A percentile compares a stretch with the other conserved stretches of the same genome.
These are phyloP conservation scores for Lophius piscatorius DNA, from an alignment of 2,113 vertebrate genomes.

Conservation along the genomic window DNA sequence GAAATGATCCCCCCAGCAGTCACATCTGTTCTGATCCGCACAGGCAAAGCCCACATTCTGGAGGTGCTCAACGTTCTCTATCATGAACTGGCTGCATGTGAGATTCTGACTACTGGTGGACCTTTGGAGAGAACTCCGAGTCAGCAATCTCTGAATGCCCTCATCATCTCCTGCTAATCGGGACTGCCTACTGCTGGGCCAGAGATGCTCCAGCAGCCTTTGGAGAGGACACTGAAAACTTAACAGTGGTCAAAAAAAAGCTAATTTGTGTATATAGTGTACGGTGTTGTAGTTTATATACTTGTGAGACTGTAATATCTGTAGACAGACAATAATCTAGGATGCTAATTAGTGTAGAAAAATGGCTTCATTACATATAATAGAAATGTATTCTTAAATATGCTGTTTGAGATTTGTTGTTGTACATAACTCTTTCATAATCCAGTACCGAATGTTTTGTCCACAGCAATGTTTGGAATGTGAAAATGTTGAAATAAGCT, in stretches of 20 bases:
- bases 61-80: constrained; percentile 87
- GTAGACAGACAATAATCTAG: constrained; percentile 32
- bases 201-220: background rate
- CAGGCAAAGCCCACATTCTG: constrained; percentile 83
- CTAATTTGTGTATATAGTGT: constrained; percentile 49
- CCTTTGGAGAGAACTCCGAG: constrained; percentile 67
- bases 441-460: constrained; percentile 5
- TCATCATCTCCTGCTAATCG: constrained; percentile 76
- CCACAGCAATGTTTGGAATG: constrained; percentile 38
- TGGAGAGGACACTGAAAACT: constrained; percentile 4
- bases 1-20: constrained; percentile 12
- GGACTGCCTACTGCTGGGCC: constrained; percentile 57
- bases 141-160: constrained; percentile 63
- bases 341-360: constrained; percentile 23
- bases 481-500: constrained; percentile 61
- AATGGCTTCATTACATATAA: constrained; percentile 19
- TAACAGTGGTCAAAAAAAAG: constrained; percentile 1
- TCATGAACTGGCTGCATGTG: constrained; percentile 86
- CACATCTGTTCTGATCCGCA: constrained; percentile 33
- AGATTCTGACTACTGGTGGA: constrained; percentile 79
- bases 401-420: constrained; percentile 27
- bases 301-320: constrained; percentile 18
- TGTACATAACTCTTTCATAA: constrained; percentile 32
- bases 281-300: constrained; percentile 44
- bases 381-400: constrained; percentile 7